Conservation (phyloP, 2,797 vertebrate species). For the Clarias pachynema region DNA sequence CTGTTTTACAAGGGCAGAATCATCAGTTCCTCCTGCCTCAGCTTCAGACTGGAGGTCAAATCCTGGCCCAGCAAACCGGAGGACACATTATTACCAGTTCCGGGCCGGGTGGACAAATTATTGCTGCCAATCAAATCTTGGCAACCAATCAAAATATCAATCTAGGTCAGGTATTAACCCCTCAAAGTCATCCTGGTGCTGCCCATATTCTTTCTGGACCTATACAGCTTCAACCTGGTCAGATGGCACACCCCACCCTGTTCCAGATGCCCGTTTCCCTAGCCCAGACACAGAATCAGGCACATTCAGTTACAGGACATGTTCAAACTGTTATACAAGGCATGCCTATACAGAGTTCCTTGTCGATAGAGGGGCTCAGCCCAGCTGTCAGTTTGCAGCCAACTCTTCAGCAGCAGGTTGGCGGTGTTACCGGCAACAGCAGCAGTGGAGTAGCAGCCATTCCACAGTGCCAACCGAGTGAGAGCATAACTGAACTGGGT, state of each 20-base stretch:
- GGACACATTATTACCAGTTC: conserved; percentile 88
- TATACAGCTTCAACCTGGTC: conserved; percentile 88
- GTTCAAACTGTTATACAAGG: conserved; percentile 89
- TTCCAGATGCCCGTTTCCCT: conserved; percentile 95
- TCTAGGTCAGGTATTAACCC: conserved; percentile 85
- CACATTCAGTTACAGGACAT: conserved; percentile 78
- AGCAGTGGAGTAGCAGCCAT: conserved; percentile 67
- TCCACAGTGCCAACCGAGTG: conserved; percentile 70
- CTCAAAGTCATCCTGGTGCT: conserved; percentile 84
- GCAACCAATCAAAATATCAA: conserved; percentile 92
- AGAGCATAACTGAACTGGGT: conserved; percentile 73
- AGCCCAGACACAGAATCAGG: conserved; percentile 81
- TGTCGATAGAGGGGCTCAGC: conserved; percentile 83
- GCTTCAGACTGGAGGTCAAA: conserved; percentile 86
- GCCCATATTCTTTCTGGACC: conserved; percentile 90
- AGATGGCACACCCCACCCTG: conserved; percentile 85
- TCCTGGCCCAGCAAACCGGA: conserved; percentile 83
- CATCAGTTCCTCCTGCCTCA: conserved; percentile 90
- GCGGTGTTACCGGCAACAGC: conserved; percentile 66
- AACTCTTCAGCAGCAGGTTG: conserved; percentile 74
- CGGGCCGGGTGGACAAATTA: conserved; percentile 84
- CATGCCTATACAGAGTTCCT: conserved; percentile 82
- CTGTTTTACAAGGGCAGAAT: conserved; percentile 88
- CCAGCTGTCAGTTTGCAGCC: conserved; percentile 83
- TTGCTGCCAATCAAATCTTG: conserved; percentile 87